These are phyloP conservation scores for Terrapene triunguis DNA, from an alignment of 2,113 vertebrate species.

Conservation along the genomic window DNA sequence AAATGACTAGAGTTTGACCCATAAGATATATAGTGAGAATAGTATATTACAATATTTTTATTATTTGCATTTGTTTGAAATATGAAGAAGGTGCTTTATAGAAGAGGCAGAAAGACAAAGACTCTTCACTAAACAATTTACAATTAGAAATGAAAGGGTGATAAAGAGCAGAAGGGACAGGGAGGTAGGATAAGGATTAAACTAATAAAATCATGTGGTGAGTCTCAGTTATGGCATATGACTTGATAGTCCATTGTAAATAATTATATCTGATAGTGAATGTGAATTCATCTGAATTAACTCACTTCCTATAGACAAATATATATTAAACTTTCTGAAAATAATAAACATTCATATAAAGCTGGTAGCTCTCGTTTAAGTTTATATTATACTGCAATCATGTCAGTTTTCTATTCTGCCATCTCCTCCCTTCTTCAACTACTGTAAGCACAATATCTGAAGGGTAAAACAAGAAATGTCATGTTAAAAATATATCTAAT, in stretches of 20 bases:
- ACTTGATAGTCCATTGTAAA: neutral
- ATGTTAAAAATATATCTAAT: neutral
- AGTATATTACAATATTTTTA: accelerated
- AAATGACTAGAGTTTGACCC: neutral
- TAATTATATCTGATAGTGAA: neutral
- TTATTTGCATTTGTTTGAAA: neutral
- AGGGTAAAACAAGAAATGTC: neutral
- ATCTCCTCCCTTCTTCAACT: neutral
- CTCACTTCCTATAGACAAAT: neutral
- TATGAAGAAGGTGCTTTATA: neutral
- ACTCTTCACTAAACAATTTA: accelerated
- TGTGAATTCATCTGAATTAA: neutral
- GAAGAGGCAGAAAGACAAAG: neutral
- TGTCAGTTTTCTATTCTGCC: neutral
- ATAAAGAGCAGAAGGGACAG: neutral
- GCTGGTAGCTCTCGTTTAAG: neutral
- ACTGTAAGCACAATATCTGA: neutral
- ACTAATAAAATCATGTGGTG: neutral
- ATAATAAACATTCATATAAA: neutral
- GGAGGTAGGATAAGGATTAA: neutral
- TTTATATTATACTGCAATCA: neutral
- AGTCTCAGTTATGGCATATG: neutral
- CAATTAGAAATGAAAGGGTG: neutral
- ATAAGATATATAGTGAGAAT: neutral
- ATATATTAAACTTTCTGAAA: neutral